Evolutionary conservation across 1,140 invertebrate species (phyloP).

Genomic region (Diorhabda elongata): DNA sequence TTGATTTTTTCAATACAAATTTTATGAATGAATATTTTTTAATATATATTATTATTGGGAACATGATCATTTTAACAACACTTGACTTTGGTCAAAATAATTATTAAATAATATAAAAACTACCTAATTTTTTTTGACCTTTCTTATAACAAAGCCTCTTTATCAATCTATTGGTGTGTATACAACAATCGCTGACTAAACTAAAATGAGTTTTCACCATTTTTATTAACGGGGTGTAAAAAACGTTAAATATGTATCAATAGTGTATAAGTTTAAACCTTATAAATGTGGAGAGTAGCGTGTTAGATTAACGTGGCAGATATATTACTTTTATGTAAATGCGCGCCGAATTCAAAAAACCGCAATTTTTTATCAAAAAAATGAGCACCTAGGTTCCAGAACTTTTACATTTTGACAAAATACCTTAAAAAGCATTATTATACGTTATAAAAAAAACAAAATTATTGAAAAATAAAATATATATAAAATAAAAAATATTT

Average conservation of each 20-base stretch:
- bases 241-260: conserved; percentile 28
- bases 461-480: no score
- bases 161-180: no score
- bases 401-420: conserved; percentile 29
- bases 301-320: conserved; percentile 42
- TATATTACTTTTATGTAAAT: conserved; percentile 24
- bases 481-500: no score
- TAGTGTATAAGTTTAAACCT: conserved; percentile 42
- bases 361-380: conserved; percentile 35
- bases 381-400: conserved; percentile 43
- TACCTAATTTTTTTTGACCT: no score
- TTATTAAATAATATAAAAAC: no score
- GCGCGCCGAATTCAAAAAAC: conserved; percentile 39
- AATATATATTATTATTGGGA: no score
- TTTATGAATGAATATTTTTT: no score
- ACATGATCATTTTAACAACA: no score
- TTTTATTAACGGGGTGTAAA: conserved; percentile 23
- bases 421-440: neutral
- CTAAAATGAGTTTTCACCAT: conserved; percentile 35
- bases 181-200: conserved; percentile 1
- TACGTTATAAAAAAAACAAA: no score
- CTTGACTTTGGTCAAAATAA: no score
- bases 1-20: no score
- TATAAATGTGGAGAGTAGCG: conserved; percentile 36
- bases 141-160: no score